Conservation (phyloP, 1,140 invertebrate species). For the Drosophila bipectinata region DNA sequence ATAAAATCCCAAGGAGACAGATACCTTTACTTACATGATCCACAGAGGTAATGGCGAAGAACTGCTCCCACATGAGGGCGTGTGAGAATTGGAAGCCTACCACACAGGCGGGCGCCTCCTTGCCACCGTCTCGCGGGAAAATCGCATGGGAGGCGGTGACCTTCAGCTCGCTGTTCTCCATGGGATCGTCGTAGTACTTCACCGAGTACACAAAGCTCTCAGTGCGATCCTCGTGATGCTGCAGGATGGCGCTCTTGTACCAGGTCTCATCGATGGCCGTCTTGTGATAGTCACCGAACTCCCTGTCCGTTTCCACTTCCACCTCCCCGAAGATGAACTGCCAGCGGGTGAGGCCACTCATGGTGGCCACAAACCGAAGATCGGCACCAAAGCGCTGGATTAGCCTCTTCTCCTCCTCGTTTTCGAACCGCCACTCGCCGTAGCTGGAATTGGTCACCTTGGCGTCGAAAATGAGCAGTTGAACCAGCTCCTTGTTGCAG, state of each 20-base stretch:
- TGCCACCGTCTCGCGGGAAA: slow-evolving; percentile 90
- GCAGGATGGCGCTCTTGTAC: slow-evolving; percentile 95
- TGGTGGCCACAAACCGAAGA: slow-evolving; percentile 92
- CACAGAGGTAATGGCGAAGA: slow-evolving; percentile 88
- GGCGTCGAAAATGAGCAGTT: slow-evolving; percentile 94
- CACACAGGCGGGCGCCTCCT: slow-evolving; percentile 93
- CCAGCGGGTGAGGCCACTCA: slow-evolving; percentile 94
- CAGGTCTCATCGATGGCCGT: slow-evolving; percentile 95
- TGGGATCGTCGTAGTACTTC: slow-evolving; percentile 87
- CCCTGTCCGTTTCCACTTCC: slow-evolving; percentile 85
- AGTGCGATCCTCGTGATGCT: slow-evolving; percentile 89
- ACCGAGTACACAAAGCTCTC: slow-evolving; percentile 92
- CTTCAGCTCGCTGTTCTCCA: slow-evolving; percentile 85
- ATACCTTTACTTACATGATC: slow-evolving; percentile 65
- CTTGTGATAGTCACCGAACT: slow-evolving; percentile 91
- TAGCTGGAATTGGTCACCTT: slow-evolving; percentile 91
- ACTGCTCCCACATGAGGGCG: slow-evolving; percentile 87
- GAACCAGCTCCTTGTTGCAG: slow-evolving; percentile 93
- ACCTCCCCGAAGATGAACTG: slow-evolving; percentile 87
- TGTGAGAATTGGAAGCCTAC: slow-evolving; percentile 93
- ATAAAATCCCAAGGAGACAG: no score
- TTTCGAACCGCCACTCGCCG: slow-evolving; percentile 86
- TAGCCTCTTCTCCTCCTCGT: slow-evolving; percentile 85
- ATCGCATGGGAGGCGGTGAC: slow-evolving; percentile 94
- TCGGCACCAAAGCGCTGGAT: slow-evolving; percentile 88